Evolutionary conservation across 1,140 invertebrate genomes (phyloP).

Genomic region (Drosophila kohkoa): DNA sequence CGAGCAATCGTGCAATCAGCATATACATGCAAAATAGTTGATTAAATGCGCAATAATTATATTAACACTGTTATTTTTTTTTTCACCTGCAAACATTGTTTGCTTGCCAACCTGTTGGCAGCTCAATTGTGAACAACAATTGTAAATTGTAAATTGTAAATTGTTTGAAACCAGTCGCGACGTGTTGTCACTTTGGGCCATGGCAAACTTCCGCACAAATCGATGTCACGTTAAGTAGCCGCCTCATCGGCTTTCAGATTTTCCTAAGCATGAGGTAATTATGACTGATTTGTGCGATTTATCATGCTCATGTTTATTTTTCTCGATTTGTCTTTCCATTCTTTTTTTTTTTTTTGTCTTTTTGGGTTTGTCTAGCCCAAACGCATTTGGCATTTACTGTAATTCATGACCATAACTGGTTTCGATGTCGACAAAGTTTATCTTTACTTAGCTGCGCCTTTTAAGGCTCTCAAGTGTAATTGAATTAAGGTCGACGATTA

Average conservation of each 20-base stretch:
- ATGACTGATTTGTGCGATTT: slow-evolving; percentile 62
- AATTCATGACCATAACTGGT: slow-evolving; percentile 40
- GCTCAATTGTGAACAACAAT: slow-evolving; percentile 63
- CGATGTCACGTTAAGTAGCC: slow-evolving; percentile 32
- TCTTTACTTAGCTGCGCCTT: slow-evolving; percentile 39
- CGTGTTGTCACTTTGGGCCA: slow-evolving; percentile 31
- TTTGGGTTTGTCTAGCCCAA: slow-evolving; percentile 19
- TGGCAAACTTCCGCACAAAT: slow-evolving; percentile 28
- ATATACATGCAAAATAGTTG: slow-evolving; percentile 49
- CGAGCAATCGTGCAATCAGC: slow-evolving; percentile 23
- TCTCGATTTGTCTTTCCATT: slow-evolving; percentile 11
- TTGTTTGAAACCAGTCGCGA: slow-evolving; percentile 58
- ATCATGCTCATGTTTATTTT: slow-evolving; percentile 48
- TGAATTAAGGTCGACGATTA: slow-evolving; percentile 52
- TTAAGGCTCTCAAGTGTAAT: slow-evolving; percentile 46
- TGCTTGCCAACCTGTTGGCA: slow-evolving; percentile 62
- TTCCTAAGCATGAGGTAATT: slow-evolving; percentile 53
- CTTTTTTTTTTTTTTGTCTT: background rate
- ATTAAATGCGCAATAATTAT: slow-evolving; percentile 68
- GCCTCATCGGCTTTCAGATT: slow-evolving; percentile 37
- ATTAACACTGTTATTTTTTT: slow-evolving; percentile 26
- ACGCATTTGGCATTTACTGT: slow-evolving; percentile 40
- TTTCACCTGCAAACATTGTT: slow-evolving; percentile 33
- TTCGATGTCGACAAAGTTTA: slow-evolving; percentile 23
- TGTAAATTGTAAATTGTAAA: slow-evolving; percentile 73